Evolutionary conservation across 2,888 invertebrate species (phyloP).

Genomic region (Arge pagana): DNA sequence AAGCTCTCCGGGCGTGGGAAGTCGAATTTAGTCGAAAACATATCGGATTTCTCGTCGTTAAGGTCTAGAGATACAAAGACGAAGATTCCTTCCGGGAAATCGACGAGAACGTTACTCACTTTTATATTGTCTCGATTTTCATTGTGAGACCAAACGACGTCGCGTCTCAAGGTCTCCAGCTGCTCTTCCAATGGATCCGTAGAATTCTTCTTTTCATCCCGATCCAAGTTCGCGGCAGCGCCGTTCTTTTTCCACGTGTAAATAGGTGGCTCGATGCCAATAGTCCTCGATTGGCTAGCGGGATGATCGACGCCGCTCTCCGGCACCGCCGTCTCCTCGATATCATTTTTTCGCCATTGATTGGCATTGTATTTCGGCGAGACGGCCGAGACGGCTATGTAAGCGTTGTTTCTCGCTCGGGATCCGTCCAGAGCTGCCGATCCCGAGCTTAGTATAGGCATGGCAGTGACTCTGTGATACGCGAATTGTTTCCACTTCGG

Average conservation of each 20-base stretch:
- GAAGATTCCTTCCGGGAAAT: too few species aligned
- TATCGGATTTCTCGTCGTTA: too few species aligned
- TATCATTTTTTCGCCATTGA: slow-evolving; percentile 50
- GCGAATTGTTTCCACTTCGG: slow-evolving; percentile 53
- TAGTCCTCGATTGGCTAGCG: slow-evolving; percentile 37
- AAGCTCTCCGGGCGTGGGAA: too few species aligned
- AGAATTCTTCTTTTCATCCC: slow-evolving; percentile 26
- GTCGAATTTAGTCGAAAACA: too few species aligned
- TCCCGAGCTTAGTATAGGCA: slow-evolving; percentile 44
- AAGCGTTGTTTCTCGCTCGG: slow-evolving; percentile 47
- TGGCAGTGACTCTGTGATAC: slow-evolving; percentile 49
- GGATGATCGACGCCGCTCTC: slow-evolving; percentile 37
- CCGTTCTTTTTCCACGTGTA: slow-evolving; percentile 44
- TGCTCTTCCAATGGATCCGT: slow-evolving; percentile 47
- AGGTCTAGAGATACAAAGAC: too few species aligned
- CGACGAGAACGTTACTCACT: not conserved
- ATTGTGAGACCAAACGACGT: slow-evolving; percentile 8
- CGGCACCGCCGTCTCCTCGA: slow-evolving; percentile 39
- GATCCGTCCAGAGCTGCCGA: slow-evolving; percentile 35
- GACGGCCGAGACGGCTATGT: slow-evolving; percentile 51
- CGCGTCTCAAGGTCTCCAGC: slow-evolving; percentile 43
- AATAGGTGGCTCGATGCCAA: slow-evolving; percentile 33
- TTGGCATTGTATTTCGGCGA: slow-evolving; percentile 43
- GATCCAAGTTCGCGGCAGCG: slow-evolving; percentile 15
- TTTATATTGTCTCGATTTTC: slow-evolving; percentile 18